Evolutionary conservation across 2,888 invertebrate genomes (phyloP).

Genomic region (Dynastes grantii): DNA sequence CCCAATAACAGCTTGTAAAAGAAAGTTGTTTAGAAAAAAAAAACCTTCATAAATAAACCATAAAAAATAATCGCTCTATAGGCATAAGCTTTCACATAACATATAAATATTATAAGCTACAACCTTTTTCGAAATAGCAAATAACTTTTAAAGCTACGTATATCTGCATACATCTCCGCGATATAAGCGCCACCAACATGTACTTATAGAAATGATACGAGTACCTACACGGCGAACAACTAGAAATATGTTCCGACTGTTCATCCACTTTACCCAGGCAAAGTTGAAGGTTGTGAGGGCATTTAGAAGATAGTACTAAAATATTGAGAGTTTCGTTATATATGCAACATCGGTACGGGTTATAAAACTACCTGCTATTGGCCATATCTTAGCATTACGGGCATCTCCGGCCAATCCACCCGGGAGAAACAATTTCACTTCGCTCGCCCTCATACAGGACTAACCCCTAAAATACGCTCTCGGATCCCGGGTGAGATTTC

Average conservation of each 20-base stretch:
- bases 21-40: not conserved
- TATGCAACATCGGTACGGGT: constrained; percentile 71
- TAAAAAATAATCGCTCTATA: constrained; percentile 4
- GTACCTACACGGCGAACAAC: constrained; percentile 28
- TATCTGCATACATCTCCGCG: not conserved
- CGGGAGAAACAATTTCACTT: constrained; percentile 70
- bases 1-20: too few relatives aligned
- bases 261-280: constrained; percentile 50
- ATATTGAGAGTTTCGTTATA: constrained; percentile 71
- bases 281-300: constrained; percentile 51
- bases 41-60: not conserved
- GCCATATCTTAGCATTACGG: constrained; percentile 72
- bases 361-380: constrained; percentile 71
- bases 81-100: not conserved
- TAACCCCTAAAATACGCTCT: constrained; percentile 56
- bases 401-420: constrained; percentile 66
- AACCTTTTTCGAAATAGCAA: constrained; percentile 17
- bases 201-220: constrained; percentile 36
- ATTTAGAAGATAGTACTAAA: constrained; percentile 66
- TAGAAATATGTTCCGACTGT: constrained; percentile 48
- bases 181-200: not conserved
- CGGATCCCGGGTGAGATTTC: constrained; percentile 56
- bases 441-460: constrained; percentile 42
- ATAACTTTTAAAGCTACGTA: not conserved
- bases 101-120: constrained; percentile 32